A percentile compares a stretch with the other conserved stretches of the same genome.
phyloP scores from a whole-genome alignment of 2,797 vertebrate species.

The Chelmon rostratus region DNA sequence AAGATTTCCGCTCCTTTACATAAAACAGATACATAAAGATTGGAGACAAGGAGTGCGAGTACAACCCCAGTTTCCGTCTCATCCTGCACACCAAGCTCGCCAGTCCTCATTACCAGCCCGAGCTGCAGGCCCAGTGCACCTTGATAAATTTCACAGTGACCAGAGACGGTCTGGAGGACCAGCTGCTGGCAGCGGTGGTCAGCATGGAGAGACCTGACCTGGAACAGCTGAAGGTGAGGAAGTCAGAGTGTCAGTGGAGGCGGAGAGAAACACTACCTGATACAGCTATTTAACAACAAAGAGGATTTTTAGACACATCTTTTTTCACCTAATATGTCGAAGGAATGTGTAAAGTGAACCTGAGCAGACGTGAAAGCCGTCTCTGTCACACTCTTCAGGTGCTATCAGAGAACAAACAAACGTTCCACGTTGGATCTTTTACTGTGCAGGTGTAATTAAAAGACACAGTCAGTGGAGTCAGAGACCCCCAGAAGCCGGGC shows the following conservation, averaged over 20 bases:
- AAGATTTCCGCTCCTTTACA: too few relatives aligned
- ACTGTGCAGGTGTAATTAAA: conserved; percentile 62
- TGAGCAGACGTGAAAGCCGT: conserved; percentile 43
- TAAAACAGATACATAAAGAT: conserved; percentile 92
- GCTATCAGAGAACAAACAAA: conserved; percentile 58
- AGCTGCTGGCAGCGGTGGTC: conserved; percentile 94
- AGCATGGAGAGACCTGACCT: conserved; percentile 94
- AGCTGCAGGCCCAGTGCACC: conserved; percentile 98
- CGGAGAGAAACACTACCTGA: background rate
- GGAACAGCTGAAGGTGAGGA: conserved; percentile 94
- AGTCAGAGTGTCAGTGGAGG: background rate
- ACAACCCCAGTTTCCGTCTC: conserved; percentile 91
- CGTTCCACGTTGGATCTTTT: conserved; percentile 9
- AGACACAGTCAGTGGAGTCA: conserved; percentile 50
- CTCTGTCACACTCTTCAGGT: conserved; percentile 41
- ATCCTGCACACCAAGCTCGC: conserved; percentile 97
- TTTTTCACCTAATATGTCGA: conserved; percentile 29
- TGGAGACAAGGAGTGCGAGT: conserved; percentile 96
- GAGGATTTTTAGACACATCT: background rate
- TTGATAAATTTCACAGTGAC: conserved; percentile 97
- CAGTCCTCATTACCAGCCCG: conserved; percentile 96
- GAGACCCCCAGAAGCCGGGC: conserved; percentile 25
- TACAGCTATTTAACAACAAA: background rate
- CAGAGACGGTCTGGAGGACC: conserved; percentile 93
- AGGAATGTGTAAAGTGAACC: conserved; percentile 34